Evolutionary conservation across 2,797 vertebrate genomes (phyloP).

Genomic region (Bradypus variegatus): DNA sequence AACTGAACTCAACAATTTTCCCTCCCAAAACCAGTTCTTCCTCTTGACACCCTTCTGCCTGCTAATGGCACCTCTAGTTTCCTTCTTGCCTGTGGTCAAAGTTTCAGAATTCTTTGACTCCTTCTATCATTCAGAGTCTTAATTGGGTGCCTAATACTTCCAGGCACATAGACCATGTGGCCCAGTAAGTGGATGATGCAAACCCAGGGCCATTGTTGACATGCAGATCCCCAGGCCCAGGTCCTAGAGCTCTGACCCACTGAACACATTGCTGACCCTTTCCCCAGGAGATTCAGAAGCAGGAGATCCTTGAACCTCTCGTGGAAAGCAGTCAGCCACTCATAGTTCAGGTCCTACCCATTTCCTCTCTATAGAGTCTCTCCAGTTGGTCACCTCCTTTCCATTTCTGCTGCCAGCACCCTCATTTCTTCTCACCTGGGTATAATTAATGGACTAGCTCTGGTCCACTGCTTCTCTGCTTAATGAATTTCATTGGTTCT

Average conservation of each 20-base stretch:
- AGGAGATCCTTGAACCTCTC: not conserved
- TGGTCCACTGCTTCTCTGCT: not conserved
- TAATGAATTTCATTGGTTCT: not conserved
- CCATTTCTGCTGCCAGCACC: not conserved
- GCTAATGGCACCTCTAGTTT: not conserved
- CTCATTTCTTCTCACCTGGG: not conserved
- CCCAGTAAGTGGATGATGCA: no score
- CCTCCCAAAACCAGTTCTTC: not conserved
- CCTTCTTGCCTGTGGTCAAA: rapidly evolving
- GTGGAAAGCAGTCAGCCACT: not conserved
- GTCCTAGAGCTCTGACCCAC: not conserved
- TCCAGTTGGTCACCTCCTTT: not conserved
- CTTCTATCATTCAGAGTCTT: not conserved
- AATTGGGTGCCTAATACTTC: not conserved
- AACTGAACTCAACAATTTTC: not conserved
- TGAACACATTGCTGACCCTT: not conserved
- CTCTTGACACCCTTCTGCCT: not conserved
- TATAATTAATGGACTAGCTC: not conserved
- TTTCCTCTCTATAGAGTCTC: not conserved
- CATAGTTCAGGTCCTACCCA: not conserved
- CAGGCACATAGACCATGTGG: not conserved
- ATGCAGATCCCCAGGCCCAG: not conserved
- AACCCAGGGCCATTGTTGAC: not conserved
- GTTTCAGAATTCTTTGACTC: not conserved
- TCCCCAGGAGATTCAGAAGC: not conserved